Conservation (phyloP, 2,888 invertebrate species). For the Strigamia crassipes region DNA sequence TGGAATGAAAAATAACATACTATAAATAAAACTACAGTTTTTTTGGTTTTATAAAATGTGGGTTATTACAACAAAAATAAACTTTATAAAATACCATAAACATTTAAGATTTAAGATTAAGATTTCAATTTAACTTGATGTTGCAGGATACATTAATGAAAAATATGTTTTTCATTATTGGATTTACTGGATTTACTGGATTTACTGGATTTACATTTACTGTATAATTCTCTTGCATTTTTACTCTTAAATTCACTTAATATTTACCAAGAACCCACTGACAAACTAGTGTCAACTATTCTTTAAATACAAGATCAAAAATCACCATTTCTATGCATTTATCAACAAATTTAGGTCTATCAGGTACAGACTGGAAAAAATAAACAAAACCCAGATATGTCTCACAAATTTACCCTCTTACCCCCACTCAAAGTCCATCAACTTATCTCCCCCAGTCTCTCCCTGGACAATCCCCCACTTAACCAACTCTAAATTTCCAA, state of each 20-base stretch:
- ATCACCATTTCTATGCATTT: neutral
- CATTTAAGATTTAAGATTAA: too few relatives aligned
- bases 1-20: neutral
- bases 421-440: neutral
- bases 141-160: too few relatives aligned
- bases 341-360: neutral
- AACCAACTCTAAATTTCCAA: too few relatives aligned
- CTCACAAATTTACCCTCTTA: neutral
- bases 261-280: too few relatives aligned
- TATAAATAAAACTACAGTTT: conserved; percentile 4
- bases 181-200: too few relatives aligned
- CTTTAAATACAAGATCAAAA: neutral
- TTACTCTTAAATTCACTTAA: too few relatives aligned
- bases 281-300: too few relatives aligned
- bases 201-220: too few relatives aligned
- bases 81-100: neutral
- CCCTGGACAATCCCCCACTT: neutral
- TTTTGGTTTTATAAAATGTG: neutral
- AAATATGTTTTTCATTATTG: too few relatives aligned
- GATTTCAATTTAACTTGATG: too few relatives aligned
- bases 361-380: neutral
- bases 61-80: conserved; percentile 17
- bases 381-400: conserved; percentile 25
- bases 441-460: conserved; percentile 10
- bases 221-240: too few relatives aligned